phyloP scores from a whole-genome alignment of 2,888 invertebrate genomes.

The Willowsia nigromaculata region DNA sequence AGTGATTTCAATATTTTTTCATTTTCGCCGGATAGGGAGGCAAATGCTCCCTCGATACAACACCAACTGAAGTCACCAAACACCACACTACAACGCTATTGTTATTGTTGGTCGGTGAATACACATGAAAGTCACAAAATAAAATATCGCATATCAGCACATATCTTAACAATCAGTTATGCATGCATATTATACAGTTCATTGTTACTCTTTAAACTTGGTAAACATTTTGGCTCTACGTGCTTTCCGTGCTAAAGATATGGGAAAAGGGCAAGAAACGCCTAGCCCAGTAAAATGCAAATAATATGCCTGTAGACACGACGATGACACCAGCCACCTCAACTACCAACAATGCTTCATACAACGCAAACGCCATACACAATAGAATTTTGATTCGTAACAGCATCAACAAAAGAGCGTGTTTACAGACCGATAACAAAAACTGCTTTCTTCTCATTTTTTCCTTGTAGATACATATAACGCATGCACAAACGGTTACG shows the following conservation, averaged over 20 bases:
- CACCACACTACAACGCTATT: neutral
- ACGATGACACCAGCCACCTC: neutral
- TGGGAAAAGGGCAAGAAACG: constrained; percentile 57
- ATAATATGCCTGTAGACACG: constrained; percentile 2
- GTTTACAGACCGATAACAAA: neutral
- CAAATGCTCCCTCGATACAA: too few relatives aligned
- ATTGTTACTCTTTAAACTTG: constrained; percentile 5
- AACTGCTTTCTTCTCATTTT: constrained; percentile 15
- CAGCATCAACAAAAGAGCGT: too few relatives aligned
- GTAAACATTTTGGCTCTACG: neutral
- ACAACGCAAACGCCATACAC: too few relatives aligned
- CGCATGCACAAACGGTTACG: neutral
- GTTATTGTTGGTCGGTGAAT: neutral
- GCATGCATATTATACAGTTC: neutral
- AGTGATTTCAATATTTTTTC: too few relatives aligned
- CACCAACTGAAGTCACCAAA: too few relatives aligned
- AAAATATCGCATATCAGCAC: neutral
- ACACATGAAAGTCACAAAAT: neutral
- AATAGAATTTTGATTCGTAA: too few relatives aligned
- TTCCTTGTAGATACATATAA: neutral
- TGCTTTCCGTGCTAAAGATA: neutral
- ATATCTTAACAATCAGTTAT: neutral
- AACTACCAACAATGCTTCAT: neutral
- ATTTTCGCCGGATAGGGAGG: too few relatives aligned
- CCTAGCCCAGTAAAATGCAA: constrained; percentile 64